These are phyloP conservation scores for Anarsia innoxiella DNA, from an alignment of 2,888 invertebrate genomes.

Conservation along the genomic window DNA sequence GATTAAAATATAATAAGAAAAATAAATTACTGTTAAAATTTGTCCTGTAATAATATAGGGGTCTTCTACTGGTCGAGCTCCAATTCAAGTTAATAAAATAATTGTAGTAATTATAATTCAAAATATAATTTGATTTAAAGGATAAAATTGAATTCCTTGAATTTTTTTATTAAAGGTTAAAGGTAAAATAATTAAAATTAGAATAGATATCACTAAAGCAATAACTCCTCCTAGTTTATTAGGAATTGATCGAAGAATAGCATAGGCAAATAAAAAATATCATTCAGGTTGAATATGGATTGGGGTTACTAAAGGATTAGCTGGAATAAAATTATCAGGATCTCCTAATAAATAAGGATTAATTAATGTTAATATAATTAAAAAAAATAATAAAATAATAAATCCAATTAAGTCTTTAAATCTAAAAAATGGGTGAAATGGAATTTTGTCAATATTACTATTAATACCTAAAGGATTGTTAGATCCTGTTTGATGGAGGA, in stretches of 20 bases:
- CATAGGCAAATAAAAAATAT: constrained; percentile 89
- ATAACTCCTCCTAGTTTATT: constrained; percentile 87
- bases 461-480: constrained; percentile 78
- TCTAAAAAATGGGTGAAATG: constrained; percentile 80
- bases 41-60: constrained; percentile 78
- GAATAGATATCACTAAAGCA: constrained; percentile 78
- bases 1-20: constrained; percentile 73
- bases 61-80: constrained; percentile 79
- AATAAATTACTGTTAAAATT: constrained; percentile 76
- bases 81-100: constrained; percentile 82
- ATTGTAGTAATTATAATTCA: constrained; percentile 73
- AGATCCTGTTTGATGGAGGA: constrained; percentile 80
- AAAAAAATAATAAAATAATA: constrained; percentile 68
- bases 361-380: constrained; percentile 69
- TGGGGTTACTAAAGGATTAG: constrained; percentile 81
- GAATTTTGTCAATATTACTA: constrained; percentile 80
- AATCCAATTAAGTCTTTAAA: constrained; percentile 79
- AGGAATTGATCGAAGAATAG: constrained; percentile 86
- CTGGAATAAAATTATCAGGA: constrained; percentile 83
- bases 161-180: constrained; percentile 73
- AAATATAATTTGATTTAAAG: constrained; percentile 75
- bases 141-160: constrained; percentile 77
- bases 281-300: constrained; percentile 89
- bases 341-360: constrained; percentile 79
- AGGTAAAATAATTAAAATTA: constrained; percentile 79